A percentile compares a stretch with the other conserved stretches of the same genome.
Conservation (phyloP, 2,888 invertebrate species). For the Priocnemis perturbator region DNA sequence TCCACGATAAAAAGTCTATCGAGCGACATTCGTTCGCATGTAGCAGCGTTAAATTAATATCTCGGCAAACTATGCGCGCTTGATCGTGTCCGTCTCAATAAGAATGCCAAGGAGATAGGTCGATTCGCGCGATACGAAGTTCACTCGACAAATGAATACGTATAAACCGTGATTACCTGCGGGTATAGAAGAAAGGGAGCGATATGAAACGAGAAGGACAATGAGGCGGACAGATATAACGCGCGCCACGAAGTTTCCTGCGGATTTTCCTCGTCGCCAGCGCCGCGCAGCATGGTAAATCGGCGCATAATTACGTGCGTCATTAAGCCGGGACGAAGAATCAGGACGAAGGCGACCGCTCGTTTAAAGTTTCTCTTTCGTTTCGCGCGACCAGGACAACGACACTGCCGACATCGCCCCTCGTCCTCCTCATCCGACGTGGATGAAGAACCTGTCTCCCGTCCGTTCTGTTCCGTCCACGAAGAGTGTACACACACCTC, state of each 20-base stretch:
- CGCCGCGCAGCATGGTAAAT: slow-evolving; percentile 39
- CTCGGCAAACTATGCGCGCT: too few relatives aligned
- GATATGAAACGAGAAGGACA: not conserved
- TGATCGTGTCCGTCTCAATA: too few relatives aligned
- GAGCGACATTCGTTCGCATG: too few relatives aligned
- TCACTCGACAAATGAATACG: too few relatives aligned
- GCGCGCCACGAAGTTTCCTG: slow-evolving; percentile 20
- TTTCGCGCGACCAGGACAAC: slow-evolving; percentile 35
- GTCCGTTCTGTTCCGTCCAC: slow-evolving; percentile 9
- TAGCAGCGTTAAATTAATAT: too few relatives aligned
- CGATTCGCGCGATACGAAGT: too few relatives aligned
- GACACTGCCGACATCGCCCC: slow-evolving; percentile 34
- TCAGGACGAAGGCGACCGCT: slow-evolving; percentile 21
- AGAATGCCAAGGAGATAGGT: too few relatives aligned
- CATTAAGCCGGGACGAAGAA: slow-evolving; percentile 45
- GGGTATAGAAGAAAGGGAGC: not conserved
- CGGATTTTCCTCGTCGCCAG: slow-evolving; percentile 6
- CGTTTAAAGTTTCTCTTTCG: slow-evolving; percentile 55
- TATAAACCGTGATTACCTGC: too few relatives aligned
- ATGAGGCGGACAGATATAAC: not conserved
- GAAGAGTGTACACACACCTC: slow-evolving; percentile 49
- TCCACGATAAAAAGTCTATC: too few relatives aligned
- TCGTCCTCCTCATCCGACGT: not conserved
- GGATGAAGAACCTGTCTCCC: slow-evolving; percentile 24
- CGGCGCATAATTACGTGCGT: slow-evolving; percentile 48